Percentiles rank a stretch among this genome's conserved stretches.
Evolutionary conservation across 1,140 invertebrate species (phyloP).

Genomic region (Daktulosphaira vitifoliae): DNA sequence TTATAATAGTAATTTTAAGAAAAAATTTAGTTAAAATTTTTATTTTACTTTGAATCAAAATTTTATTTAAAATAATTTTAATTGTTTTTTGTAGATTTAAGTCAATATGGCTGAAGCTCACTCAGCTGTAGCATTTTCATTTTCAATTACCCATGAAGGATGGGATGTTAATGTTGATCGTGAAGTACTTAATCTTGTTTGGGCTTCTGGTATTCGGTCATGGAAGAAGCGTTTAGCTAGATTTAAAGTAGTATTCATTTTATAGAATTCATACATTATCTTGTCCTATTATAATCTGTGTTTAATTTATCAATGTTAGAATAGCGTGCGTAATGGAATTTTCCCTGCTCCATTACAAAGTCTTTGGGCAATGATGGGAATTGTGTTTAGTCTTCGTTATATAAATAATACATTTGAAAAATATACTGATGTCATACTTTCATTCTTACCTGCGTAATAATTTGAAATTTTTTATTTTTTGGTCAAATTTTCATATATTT

Average conservation of each 20-base stretch:
- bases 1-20: no score
- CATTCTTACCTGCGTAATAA: slow-evolving; percentile 55
- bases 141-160: slow-evolving; percentile 94
- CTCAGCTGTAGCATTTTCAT: slow-evolving; percentile 94
- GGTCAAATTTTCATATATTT: neutral
- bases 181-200: slow-evolving; percentile 83
- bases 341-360: slow-evolving; percentile 88
- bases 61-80: no score
- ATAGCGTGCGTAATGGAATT: slow-evolving; percentile 86
- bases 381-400: slow-evolving; percentile 61
- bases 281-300: neutral
- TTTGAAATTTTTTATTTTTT: neutral
- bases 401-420: slow-evolving; percentile 8
- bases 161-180: slow-evolving; percentile 94
- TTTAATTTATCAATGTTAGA: slow-evolving; percentile 56
- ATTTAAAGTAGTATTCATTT: slow-evolving; percentile 59
- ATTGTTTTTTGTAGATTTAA: slow-evolving; percentile 2
- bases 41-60: no score
- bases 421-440: slow-evolving; percentile 48
- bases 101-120: slow-evolving; percentile 92
- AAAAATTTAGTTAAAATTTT: no score
- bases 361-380: slow-evolving; percentile 64
- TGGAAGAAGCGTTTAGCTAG: slow-evolving; percentile 86
- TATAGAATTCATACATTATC: neutral
- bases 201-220: slow-evolving; percentile 82